A percentile compares a stretch with the other conserved stretches of the same genome.
Conservation (phyloP, 2,113 vertebrate genomes). For the Micronycteris hirsuta region DNA sequence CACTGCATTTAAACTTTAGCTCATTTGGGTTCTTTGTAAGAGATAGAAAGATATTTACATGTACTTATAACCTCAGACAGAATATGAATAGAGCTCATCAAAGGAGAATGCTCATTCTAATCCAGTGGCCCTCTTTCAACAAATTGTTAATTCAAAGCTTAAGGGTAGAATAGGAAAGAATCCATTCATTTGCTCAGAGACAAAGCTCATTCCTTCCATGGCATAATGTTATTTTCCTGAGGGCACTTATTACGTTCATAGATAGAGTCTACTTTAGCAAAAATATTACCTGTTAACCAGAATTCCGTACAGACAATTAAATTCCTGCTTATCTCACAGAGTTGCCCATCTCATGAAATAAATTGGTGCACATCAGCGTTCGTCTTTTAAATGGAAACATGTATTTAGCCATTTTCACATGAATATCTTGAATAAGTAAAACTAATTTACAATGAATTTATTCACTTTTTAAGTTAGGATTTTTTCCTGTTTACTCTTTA, state of each 20-base stretch:
- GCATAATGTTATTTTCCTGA: constrained; percentile 48
- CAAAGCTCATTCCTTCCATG: constrained; percentile 59
- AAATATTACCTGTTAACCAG: constrained; percentile 52
- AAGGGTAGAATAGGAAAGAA: constrained; percentile 67
- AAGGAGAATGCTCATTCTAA: constrained; percentile 67
- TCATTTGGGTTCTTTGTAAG: constrained; percentile 40
- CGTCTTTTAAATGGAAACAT: neutral
- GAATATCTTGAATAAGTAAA: constrained; percentile 27
- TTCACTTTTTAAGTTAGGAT: neutral
- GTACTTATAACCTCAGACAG: constrained; percentile 38
- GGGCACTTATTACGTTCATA: constrained; percentile 25
- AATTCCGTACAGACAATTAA: constrained; percentile 63
- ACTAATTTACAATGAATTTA: neutral
- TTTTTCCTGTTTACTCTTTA: neutral
- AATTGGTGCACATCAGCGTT: constrained; percentile 13
- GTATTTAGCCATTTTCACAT: constrained; percentile 14
- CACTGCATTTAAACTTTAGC: neutral
- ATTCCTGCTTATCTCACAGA: constrained; percentile 24
- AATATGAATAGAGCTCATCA: constrained; percentile 56
- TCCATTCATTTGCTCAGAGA: constrained; percentile 66
- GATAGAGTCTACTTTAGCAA: constrained; percentile 40
- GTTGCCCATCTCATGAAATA: constrained; percentile 32
- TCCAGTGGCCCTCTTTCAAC: constrained; percentile 48
- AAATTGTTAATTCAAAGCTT: constrained; percentile 79
- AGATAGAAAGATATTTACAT: constrained; percentile 21